Base-by-base conservation (phyloP, 2,797 vertebrate genomes). In the Sebastes ruberrimus region DNA sequence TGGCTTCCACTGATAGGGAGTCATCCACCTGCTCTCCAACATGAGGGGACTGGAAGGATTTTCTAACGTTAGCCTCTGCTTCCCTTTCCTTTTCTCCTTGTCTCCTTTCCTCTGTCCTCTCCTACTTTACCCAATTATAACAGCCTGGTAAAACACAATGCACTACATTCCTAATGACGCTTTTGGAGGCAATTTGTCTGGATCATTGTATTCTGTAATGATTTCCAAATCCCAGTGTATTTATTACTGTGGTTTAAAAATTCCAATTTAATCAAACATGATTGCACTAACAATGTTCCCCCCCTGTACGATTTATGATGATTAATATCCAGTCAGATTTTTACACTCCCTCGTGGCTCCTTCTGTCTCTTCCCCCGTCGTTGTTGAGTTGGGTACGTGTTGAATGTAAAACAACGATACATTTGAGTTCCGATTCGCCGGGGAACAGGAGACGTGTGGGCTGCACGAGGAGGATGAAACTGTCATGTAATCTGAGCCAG, bases 201-300 rank as follows among this genome's bases (percentile, higher is more conserved):
- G 33, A 83, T 87, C 61, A 78, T 76, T 88, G 71, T 88, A 63
- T 78, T 84, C 60, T 32, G 33, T 86, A 86, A 89, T 88, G 71
- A 74, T 91, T 87, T 86, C 70, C 53, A 76, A 78, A 78, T 80
- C 67, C 71, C 74, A 33, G 46, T 81, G 69, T 76, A 76, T 71
- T 70, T 79, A 74, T 76, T 69, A 49, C 67, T 22, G 69, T 33
- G 42, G 78, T 76, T 82, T 27, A 82, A 75, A 66, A 67, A 82
- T 73, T 84, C 74, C 64, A 22, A 8, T 79, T 90, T 87, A 88
- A 93, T 86, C 83, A 81, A 82, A 78, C 67, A 60, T 68, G 78
- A 90, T 88, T 90, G 78, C 74, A 83, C 38, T 62, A 82, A 84
- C 73, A 81, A 71, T 35, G 27, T 81, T 55, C 52, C 49, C 60